A percentile compares a stretch with the other conserved stretches of the same genome.
phyloP scores from a whole-genome alignment of 2,113 vertebrate genomes.

The Python bivittatus region DNA sequence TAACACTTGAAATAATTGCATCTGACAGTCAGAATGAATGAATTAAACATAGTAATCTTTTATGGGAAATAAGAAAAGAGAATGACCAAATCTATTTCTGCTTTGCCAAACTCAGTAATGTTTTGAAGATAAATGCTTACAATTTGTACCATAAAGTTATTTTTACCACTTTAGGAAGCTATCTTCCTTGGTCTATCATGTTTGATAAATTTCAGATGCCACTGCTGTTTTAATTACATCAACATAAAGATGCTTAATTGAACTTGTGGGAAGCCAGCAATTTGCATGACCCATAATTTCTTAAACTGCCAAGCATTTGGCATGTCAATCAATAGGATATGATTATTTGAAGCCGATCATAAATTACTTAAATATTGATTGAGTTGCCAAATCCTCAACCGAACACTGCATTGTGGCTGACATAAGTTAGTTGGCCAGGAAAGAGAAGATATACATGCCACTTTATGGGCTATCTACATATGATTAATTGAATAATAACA shows the following conservation, averaged over 20 bases:
- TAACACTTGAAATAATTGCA: not conserved
- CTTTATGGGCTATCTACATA: not conserved
- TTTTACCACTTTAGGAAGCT: constrained; percentile 27
- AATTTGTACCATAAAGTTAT: constrained; percentile 33
- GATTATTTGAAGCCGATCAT: constrained; percentile 64
- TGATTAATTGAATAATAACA: constrained; percentile 40
- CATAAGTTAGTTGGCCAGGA: constrained; percentile 34
- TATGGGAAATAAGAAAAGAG: constrained; percentile 43
- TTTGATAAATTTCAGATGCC: constrained; percentile 60
- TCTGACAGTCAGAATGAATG: not conserved
- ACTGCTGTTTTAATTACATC: constrained; percentile 62
- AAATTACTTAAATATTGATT: constrained; percentile 60
- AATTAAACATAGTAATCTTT: constrained; percentile 41
- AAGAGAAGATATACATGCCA: constrained; percentile 29
- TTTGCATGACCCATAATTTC: constrained; percentile 60
- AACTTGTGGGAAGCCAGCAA: constrained; percentile 60
- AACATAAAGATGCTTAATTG: constrained; percentile 61
- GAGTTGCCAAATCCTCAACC: constrained; percentile 39
- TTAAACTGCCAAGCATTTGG: constrained; percentile 43
- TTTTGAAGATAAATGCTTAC: constrained; percentile 3
- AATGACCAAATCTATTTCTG: constrained; percentile 19
- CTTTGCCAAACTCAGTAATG: constrained; percentile 30
- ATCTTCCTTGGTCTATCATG: constrained; percentile 40
- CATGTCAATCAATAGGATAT: constrained; percentile 58
- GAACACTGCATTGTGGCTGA: constrained; percentile 38